phyloP scores from a whole-genome alignment of 2,888 invertebrate species.

The Drosophila ezoana region DNA sequence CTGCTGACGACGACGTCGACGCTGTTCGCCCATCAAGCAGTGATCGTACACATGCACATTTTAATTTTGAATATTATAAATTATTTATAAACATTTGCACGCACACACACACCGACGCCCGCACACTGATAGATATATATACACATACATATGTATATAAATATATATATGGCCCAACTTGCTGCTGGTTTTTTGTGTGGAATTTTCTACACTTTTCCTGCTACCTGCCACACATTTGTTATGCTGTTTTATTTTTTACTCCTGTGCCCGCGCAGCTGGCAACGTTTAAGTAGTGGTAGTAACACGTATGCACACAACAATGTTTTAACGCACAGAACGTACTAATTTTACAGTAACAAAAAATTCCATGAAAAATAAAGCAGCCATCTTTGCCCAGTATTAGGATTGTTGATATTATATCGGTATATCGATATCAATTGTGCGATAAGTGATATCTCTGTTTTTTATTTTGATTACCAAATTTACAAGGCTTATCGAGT shows the following conservation, averaged over 20 bases:
- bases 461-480: not conserved
- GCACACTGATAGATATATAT: constrained; percentile 18
- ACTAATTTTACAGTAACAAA: constrained; percentile 57
- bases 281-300: constrained; percentile 14
- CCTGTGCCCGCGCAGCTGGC: not conserved
- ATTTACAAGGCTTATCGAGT: constrained; percentile 28
- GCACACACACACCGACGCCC: constrained; percentile 36
- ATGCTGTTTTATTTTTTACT: constrained; percentile 16
- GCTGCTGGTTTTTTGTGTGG: constrained; percentile 62
- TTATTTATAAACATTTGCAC: constrained; percentile 77
- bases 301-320: constrained; percentile 43
- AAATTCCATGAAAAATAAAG: constrained; percentile 63
- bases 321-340: constrained; percentile 42
- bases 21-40: constrained; percentile 57
- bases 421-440: constrained; percentile 41
- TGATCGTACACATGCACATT: constrained; percentile 68
- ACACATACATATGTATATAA: constrained; percentile 33
- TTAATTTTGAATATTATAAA: constrained; percentile 60
- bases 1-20: constrained; percentile 49
- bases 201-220: constrained; percentile 54
- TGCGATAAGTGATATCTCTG: constrained; percentile 14
- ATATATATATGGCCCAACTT: constrained; percentile 42
- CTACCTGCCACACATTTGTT: constrained; percentile 38
- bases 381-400: constrained; percentile 60
- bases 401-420: constrained; percentile 54